Conservation (phyloP, 1,140 invertebrate genomes). For the Meloidogyne floridensis region DNA sequence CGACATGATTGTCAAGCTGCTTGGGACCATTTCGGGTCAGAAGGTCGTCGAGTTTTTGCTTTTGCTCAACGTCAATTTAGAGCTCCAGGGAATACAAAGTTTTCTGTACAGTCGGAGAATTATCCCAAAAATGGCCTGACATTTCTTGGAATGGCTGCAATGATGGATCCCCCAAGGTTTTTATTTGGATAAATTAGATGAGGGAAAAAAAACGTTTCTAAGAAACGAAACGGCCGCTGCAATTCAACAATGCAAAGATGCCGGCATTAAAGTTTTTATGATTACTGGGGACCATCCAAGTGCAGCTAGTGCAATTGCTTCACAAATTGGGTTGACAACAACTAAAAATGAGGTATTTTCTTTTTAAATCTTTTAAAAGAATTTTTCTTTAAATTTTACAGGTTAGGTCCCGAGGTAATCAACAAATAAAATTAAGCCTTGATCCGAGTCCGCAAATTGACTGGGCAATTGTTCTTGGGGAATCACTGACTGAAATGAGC, state of each 20-base stretch:
- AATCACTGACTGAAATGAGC: conserved; percentile 42
- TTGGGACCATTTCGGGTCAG: conserved; percentile 49
- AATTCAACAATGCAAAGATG: conserved; percentile 49
- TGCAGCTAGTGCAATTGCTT: conserved; percentile 48
- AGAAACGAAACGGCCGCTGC: conserved; percentile 55
- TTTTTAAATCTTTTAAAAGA: neutral
- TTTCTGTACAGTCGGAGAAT: conserved; percentile 40
- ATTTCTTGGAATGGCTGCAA: conserved; percentile 61
- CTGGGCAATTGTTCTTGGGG: conserved; percentile 51
- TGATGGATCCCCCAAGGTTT: conserved; percentile 61
- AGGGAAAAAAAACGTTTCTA: neutral
- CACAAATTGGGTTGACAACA: conserved; percentile 48
- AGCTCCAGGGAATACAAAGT: conserved; percentile 44
- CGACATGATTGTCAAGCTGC: conserved; percentile 54
- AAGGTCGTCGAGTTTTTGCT: conserved; percentile 60
- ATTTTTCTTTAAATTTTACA: neutral
- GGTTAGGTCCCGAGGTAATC: conserved; percentile 32
- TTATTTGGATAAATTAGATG: neutral
- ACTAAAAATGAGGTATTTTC: neutral
- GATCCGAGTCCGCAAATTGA: conserved; percentile 31
- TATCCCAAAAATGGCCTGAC: conserved; percentile 50
- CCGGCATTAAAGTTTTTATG: conserved; percentile 56
- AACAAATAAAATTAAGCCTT: conserved; percentile 37
- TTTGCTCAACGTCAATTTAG: conserved; percentile 57
- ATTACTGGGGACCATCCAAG: conserved; percentile 52